phyloP scores from a whole-genome alignment of 2,113 vertebrate genomes.

The Bubo blakistoni region DNA sequence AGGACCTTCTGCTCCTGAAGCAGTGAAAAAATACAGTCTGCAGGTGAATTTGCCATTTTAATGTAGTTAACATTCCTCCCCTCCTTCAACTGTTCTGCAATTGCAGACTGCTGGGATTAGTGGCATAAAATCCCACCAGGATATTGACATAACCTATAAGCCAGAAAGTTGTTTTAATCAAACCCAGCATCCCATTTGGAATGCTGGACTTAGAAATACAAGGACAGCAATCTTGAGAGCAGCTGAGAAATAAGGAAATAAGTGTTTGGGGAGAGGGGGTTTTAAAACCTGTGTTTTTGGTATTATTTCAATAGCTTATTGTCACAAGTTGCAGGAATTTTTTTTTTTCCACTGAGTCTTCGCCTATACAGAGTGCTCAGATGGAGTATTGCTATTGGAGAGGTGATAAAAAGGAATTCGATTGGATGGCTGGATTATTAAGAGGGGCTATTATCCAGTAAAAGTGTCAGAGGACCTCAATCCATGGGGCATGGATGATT shows the following conservation, averaged over 20 bases:
- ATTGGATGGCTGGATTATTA: slow-evolving; percentile 29
- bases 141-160: slow-evolving; percentile 51
- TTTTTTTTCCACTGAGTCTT: not conserved
- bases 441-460: slow-evolving; percentile 10
- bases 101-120: slow-evolving; percentile 50
- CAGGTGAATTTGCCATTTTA: slow-evolving; percentile 40
- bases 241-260: slow-evolving; percentile 40
- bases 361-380: not conserved
- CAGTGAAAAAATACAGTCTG: not conserved
- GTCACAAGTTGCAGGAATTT: not conserved
- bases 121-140: slow-evolving; percentile 51
- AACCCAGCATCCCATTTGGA: slow-evolving; percentile 51
- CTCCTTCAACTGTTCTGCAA: not conserved
- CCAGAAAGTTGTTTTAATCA: slow-evolving; percentile 63
- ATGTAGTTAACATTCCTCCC: slow-evolving; percentile 11
- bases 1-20: not conserved
- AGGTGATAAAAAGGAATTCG: slow-evolving; percentile 31
- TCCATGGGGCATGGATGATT: not conserved
- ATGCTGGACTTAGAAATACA: slow-evolving; percentile 41
- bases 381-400: not conserved
- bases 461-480: not conserved
- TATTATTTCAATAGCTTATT: not conserved
- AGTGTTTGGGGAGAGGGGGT: not conserved
- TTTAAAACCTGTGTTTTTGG: not conserved
- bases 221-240: slow-evolving; percentile 44